phyloP scores from a whole-genome alignment of 2,797 vertebrate genomes.

The Chaetodon trifasciatus region DNA sequence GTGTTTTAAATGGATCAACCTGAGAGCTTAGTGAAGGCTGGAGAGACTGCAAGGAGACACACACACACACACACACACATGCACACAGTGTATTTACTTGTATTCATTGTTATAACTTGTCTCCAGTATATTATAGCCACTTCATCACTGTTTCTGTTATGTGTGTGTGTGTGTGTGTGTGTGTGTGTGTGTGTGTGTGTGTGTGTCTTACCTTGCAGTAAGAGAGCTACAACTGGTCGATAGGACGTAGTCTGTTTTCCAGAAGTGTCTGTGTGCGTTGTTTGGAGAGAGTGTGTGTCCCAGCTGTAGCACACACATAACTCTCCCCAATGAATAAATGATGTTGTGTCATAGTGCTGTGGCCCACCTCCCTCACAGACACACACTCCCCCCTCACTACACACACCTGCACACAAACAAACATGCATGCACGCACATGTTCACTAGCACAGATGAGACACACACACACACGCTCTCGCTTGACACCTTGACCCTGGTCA shows the following conservation, averaged over 20 bases:
- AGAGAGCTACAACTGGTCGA: conserved; percentile 46
- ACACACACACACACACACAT: conserved; percentile 17
- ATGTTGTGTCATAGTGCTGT: conserved; percentile 79
- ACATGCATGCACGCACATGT: conserved; percentile 4
- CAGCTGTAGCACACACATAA: conserved; percentile 73
- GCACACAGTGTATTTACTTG: conserved; percentile 27
- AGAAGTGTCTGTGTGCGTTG: conserved; percentile 47
- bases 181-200: conserved; percentile 31
- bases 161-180: conserved; percentile 32
- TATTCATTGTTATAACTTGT: conserved; percentile 46
- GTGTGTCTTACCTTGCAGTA: conserved; percentile 36
- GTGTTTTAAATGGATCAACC: conserved; percentile 81
- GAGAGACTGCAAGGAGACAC: conserved; percentile 40
- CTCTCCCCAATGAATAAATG: conserved; percentile 78
- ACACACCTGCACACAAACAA: conserved; percentile 1
- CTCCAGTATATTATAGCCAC: conserved; percentile 32
- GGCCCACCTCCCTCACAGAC: conserved; percentile 51
- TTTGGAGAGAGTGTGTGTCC: conserved; percentile 51
- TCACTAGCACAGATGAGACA: conserved; percentile 30
- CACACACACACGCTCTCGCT: conserved; percentile 14
- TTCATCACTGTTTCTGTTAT: conserved; percentile 27
- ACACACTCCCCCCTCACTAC: conserved; percentile 16
- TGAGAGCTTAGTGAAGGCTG: conserved; percentile 68
- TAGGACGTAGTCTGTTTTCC: conserved; percentile 43
- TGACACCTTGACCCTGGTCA: conserved; percentile 57